phyloP scores from a whole-genome alignment of 2,888 invertebrate genomes.

The Andrena minutula region DNA sequence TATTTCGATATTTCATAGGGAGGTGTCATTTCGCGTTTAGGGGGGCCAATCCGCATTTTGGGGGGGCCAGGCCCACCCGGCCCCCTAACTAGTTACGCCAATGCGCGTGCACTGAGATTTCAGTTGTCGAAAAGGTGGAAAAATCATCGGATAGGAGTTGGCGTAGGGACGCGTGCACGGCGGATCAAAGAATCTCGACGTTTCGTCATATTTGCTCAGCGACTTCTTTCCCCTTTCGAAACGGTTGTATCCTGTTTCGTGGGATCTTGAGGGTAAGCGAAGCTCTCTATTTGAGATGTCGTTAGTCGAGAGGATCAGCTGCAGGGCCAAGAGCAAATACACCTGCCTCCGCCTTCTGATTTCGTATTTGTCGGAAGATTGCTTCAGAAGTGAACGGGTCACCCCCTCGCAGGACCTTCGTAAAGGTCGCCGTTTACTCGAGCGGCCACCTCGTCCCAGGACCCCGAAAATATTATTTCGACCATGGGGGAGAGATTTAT shows the following conservation, averaged over 20 bases:
- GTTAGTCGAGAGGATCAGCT: conserved; percentile 32
- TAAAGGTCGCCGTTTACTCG: conserved; percentile 17
- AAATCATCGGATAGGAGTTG: not conserved
- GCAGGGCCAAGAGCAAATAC: conserved; percentile 34
- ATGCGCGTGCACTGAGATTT: conserved; percentile 25
- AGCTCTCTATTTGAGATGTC: conserved; percentile 17
- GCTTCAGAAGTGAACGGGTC: conserved; percentile 11
- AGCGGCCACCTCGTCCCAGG: not conserved
- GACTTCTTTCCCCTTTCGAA: not conserved
- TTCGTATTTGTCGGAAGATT: conserved; percentile 38
- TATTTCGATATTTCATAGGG: too few relatives aligned
- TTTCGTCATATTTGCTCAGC: conserved; percentile 39
- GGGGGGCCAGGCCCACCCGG: too few relatives aligned
- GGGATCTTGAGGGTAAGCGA: conserved; percentile 10
- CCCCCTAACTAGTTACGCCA: too few relatives aligned
- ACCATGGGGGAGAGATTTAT: conserved; percentile 38
- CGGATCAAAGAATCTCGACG: conserved; percentile 39
- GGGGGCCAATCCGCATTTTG: too few relatives aligned
- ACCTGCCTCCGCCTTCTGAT: conserved; percentile 50
- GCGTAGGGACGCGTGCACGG: conserved; percentile 1
- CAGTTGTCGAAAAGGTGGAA: conserved; percentile 16
- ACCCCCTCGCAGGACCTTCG: not conserved
- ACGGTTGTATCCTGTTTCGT: conserved; percentile 21
- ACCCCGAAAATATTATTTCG: conserved; percentile 19
- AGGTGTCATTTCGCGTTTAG: too few relatives aligned